These are phyloP conservation scores for Prunella himalayana DNA, from an alignment of 2,113 vertebrate genomes.

Conservation along the genomic window DNA sequence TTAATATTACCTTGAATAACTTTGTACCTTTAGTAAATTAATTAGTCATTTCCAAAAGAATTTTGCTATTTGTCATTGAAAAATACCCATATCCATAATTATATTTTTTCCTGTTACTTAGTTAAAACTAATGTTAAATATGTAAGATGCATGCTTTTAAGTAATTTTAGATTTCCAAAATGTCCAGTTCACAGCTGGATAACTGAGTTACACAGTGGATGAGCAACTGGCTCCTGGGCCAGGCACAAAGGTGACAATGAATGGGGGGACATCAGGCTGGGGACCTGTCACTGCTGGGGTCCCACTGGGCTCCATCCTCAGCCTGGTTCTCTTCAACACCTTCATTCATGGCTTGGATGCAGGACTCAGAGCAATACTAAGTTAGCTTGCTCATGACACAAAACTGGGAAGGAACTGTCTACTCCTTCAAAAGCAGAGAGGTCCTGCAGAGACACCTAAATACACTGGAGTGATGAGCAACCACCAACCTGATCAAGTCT, in stretches of 20 bases:
- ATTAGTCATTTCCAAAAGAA: background rate
- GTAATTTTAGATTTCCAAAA: background rate
- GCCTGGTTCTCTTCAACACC: background rate
- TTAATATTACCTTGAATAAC: background rate
- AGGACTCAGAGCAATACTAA: fast-evolving
- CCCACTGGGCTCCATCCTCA: background rate
- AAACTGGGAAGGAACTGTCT: background rate
- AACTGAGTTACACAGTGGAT: fast-evolving
- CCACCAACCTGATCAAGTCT: background rate
- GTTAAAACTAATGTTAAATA: background rate
- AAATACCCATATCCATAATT: background rate
- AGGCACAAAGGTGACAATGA: background rate
- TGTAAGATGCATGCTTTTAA: background rate
- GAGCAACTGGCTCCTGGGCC: fast-evolving
- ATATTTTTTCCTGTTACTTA: background rate
- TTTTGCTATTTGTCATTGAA: background rate
- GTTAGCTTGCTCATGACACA: background rate
- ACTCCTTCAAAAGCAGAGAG: background rate
- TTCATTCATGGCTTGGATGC: fast-evolving
- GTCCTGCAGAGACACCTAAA: background rate
- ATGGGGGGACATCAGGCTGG: background rate
- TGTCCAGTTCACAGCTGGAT: background rate
- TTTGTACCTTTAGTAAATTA: constrained; percentile 10
- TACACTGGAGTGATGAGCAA: background rate
- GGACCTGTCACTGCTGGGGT: background rate